A percentile compares a stretch with the other conserved stretches of the same genome.
Conservation (phyloP, 2,888 invertebrate species). For the Embidobia sp. region DNA sequence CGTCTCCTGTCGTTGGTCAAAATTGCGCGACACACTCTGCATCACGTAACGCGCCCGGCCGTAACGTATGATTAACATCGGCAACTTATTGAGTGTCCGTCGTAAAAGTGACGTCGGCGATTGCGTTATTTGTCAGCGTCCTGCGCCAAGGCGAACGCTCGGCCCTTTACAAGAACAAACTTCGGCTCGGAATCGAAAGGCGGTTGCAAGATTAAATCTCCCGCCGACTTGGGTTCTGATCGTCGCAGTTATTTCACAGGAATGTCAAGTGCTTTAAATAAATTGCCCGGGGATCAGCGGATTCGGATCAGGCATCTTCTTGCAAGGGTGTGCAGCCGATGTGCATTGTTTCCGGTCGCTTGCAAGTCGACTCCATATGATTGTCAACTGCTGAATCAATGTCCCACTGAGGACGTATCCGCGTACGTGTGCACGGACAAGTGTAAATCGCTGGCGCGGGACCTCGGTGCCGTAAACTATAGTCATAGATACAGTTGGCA, state of each 20-base stretch:
- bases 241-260: too few relatives aligned
- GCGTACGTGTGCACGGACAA: not conserved
- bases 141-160: too few relatives aligned
- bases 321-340: not conserved
- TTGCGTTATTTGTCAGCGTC: conserved; percentile 6
- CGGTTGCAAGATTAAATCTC: too few relatives aligned
- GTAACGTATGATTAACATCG: conserved; percentile 50
- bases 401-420: conserved; percentile 1
- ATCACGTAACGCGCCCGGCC: conserved; percentile 35
- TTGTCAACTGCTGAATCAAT: conserved; percentile 46
- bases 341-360: conserved; percentile 9
- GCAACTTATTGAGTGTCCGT: conserved; percentile 18
- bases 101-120: conserved; percentile 1
- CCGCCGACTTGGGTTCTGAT: too few relatives aligned
- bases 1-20: conserved; percentile 38
- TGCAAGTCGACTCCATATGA: conserved; percentile 35
- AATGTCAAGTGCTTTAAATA: too few relatives aligned
- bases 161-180: not conserved
- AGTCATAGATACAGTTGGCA: conserved; percentile 57
- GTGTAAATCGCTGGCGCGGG: conserved; percentile 26
- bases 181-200: too few relatives aligned
- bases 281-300: too few relatives aligned
- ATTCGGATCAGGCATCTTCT: too few relatives aligned
- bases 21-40: conserved; percentile 25
- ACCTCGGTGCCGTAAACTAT: conserved; percentile 49